Evolutionary conservation across 2,113 vertebrate species (phyloP), one percentile per base, ranked within the genome.

Genomic region (Neodon shergylaensis): DNA sequence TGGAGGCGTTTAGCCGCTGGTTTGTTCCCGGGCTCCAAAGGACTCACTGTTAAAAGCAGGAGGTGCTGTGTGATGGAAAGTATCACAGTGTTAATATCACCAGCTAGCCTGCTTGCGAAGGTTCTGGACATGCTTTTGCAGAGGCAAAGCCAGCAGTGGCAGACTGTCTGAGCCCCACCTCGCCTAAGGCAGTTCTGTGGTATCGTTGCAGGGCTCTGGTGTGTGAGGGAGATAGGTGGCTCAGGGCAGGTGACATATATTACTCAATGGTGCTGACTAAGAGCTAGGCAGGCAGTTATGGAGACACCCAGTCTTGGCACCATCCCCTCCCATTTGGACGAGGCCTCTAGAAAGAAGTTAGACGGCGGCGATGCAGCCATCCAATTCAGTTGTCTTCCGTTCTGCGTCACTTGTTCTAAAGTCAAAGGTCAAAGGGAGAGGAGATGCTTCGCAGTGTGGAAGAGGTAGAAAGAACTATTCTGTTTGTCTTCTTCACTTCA

Each of bases 1-100:
- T 92, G 17, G 24, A 31, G 77, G 90, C 16, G 92, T 87, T 95
- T 68, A 95, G 92, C 63, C 76, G 16, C 76, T 54, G 85, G 82
- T 90, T 97, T 96, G 66, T 96, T 97, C 89, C 58, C 58, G 63
- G 68, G 68, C 97, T 92, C 90, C 58, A 89, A 97, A 95, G 90
- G 52, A n/a, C 91, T 94, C 63, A 19, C 83, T 90, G 66, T 92
- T 78, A 97, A 97, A 82, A 91, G 58, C 92, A 89, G 49, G 76
- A 89, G 94, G 54, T 33, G 19, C 85, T 42, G 1, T 92, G 88
- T 96, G 92, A 94, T 88, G 82, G 93, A 98, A 63, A 88, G 81
- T 39, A 88, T 91, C 72, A 66, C 85, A 95, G 66, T 2, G 90
- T 84, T 83, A 97, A 70, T 90, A 88, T 73, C 85, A 58, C 54